These are phyloP conservation scores for Ophion slaviceki DNA, from an alignment of 2,888 invertebrate genomes.

Conservation along the genomic window DNA sequence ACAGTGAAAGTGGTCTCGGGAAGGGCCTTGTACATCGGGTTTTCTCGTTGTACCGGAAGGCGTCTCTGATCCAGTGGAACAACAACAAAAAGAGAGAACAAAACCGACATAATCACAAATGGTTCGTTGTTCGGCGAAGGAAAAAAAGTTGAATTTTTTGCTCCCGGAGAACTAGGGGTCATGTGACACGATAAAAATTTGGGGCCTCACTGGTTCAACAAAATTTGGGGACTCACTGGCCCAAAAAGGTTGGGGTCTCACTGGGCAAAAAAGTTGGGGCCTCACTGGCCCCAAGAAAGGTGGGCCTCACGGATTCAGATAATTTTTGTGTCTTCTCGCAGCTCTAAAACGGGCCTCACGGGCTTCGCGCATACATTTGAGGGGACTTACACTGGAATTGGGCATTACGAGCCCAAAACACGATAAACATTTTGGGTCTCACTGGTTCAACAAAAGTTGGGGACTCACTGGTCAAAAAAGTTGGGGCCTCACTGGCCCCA, in stretches of 20 bases:
- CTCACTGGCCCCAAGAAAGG: no score
- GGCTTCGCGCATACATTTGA: no score
- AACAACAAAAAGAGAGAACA: slow-evolving; percentile 9
- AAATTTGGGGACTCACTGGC: no score
- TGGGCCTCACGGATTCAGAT: no score
- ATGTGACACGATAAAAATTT: background rate
- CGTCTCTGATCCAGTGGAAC: slow-evolving; percentile 6
- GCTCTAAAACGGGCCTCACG: no score
- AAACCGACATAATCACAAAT: slow-evolving; percentile 24
- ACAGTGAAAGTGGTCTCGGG: slow-evolving; percentile 80
- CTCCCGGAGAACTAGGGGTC: no score
- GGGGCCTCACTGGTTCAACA: background rate
- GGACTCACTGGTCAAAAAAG: background rate
- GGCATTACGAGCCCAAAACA: no score
- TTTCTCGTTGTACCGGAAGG: slow-evolving; percentile 23
- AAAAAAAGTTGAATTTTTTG: background rate
- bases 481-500: no score
- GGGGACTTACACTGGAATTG: no score
- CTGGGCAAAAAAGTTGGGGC: no score
- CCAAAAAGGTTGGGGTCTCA: background rate
- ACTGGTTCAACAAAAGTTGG: no score
- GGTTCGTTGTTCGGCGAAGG: slow-evolving; percentile 44
- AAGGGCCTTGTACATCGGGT: slow-evolving; percentile 54
- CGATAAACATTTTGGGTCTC: background rate
- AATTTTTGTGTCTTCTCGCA: no score